Evolutionary conservation across 1,140 invertebrate species (phyloP), one percentile per base, ranked within the genome.

Genomic region (Heliconius eleuchia): DNA sequence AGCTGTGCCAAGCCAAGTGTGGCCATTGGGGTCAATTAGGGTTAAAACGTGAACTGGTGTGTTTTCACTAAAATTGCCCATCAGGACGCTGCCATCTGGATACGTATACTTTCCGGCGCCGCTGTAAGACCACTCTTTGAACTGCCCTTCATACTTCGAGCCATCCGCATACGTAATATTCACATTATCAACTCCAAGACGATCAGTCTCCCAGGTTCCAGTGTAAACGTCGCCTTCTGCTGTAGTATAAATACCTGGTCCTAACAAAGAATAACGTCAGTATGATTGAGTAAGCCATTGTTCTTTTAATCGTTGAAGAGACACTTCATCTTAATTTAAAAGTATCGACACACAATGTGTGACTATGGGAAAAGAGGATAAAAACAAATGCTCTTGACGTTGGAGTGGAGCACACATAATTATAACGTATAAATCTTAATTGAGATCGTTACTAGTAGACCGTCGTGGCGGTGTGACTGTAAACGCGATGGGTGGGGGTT

Each of bases 151-250:
- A 66, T 87, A 94, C 81, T 74, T 87, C 1, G 92, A 89, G 8
- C 88, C 86, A 23, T 94, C 91, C 2, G 57, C 78, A 80, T 84
- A 94, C 2, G 78, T 37, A 23, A 94, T 87, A 2, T 71, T 80
- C 0, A 89, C 86, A 16, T 87, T 84, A n/a, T 90, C 88, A 70
- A 76, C 83, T 2, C 86, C 85, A 0, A 94, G 80, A 23, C 86
- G 83, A 39, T 95, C 92, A 19, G 79, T 77, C 0, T 92, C 90
- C 94, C 94, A 95, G 23, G 16, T 73, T 11, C 91, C 92, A 7
- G 79, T 57, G 76, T 95, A 95, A 2, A 81, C 78, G 76, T 94
- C 92, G 3, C 92, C 93, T 83, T 93, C 91, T n/a, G 88, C 89
- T 16, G 94, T 94, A 2, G 81, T 94, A 50, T 95, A 94, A 52